phyloP scores from a whole-genome alignment of 2,888 invertebrate genomes.

The Agrochola lota region DNA sequence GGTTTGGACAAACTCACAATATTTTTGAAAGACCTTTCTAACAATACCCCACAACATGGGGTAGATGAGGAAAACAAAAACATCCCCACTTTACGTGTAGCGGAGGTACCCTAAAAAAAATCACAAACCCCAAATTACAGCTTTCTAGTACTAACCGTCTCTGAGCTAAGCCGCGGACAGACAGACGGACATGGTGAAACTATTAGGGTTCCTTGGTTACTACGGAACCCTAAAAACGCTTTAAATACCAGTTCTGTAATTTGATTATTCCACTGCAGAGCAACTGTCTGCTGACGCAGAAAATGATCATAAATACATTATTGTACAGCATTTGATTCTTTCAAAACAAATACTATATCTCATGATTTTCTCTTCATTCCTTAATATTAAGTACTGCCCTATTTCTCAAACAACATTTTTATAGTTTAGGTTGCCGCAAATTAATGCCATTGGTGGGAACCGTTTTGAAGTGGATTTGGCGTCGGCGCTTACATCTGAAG shows the following conservation, averaged over 20 bases:
- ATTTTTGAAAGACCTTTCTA: too few species aligned
- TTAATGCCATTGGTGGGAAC: constrained; percentile 27
- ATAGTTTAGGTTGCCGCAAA: constrained; percentile 28
- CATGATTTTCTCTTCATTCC: constrained; percentile 4
- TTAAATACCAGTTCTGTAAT: not conserved
- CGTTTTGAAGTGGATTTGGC: constrained; percentile 28
- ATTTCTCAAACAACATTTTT: constrained; percentile 27
- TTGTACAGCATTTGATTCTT: not conserved
- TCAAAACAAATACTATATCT: constrained; percentile 1
- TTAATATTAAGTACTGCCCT: constrained; percentile 15
- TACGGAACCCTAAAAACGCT: too few species aligned
- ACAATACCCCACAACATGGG: too few species aligned
- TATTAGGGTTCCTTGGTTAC: too few species aligned
- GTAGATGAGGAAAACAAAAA: too few species aligned
- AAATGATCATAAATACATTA: not conserved
- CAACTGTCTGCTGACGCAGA: not conserved
- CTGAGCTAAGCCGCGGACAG: too few species aligned
- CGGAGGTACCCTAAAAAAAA: too few species aligned
- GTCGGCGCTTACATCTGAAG: constrained; percentile 9
- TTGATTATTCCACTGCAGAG: not conserved
- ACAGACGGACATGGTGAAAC: too few species aligned
- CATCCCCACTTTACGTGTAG: too few species aligned
- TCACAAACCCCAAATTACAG: too few species aligned
- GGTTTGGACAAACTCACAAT: too few species aligned
- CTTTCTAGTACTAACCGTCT: too few species aligned